A percentile compares a stretch with the other conserved stretches of the same genome.
phyloP scores from a whole-genome alignment of 2,797 vertebrate species.

The Presbytis comata region DNA sequence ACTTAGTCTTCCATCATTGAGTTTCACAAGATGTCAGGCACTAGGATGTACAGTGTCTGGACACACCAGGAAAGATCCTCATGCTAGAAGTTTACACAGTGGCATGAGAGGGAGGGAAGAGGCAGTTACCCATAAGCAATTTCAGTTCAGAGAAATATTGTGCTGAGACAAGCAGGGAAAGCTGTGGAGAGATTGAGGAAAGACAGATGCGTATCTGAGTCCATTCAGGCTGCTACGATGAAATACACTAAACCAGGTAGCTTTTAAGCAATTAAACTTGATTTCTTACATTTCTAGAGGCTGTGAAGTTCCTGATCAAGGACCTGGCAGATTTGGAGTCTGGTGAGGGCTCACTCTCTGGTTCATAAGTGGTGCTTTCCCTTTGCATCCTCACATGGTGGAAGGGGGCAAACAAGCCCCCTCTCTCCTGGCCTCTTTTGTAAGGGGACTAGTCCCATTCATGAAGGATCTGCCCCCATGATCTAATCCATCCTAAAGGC shows the following conservation, averaged over 20 bases:
- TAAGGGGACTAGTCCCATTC: too few species aligned
- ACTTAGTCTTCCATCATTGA: neutral
- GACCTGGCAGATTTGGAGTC: neutral
- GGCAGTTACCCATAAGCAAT: neutral
- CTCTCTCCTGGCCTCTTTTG: neutral
- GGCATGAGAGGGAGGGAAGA: neutral
- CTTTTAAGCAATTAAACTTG: neutral
- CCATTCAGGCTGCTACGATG: neutral
- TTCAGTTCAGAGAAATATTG: neutral
- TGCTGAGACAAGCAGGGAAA: neutral
- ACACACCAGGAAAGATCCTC: neutral
- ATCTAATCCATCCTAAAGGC: neutral
- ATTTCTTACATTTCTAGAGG: neutral
- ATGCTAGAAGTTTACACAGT: neutral
- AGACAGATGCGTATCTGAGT: neutral
- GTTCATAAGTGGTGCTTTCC: neutral
- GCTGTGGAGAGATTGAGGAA: neutral
- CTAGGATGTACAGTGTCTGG: neutral
- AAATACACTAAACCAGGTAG: neutral
- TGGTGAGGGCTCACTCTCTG: neutral
- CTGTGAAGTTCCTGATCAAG: neutral
- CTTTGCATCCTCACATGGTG: too few species aligned
- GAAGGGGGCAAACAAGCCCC: neutral
- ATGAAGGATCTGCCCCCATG: neutral
- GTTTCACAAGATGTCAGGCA: neutral